Evolutionary conservation across 2,888 invertebrate genomes (phyloP), one percentile per base, ranked within the genome.

Genomic region (Masnerella sp.): DNA sequence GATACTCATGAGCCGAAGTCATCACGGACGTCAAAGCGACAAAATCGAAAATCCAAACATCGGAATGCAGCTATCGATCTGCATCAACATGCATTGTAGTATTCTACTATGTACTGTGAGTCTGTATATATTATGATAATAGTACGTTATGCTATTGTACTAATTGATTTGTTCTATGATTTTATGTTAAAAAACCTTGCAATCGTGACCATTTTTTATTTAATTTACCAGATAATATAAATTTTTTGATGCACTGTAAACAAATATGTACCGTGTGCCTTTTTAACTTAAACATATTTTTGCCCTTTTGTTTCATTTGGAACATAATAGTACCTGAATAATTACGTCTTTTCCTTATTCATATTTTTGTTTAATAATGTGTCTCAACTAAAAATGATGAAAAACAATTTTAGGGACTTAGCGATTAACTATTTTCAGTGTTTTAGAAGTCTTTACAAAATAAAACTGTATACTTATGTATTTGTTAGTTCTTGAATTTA

Each of bases 21-120:
- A 47, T 80, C 81, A 14, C 81, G 85, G 56, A 85, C 82, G 74
- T 79, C 83, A 59, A 85, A 85, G 67, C 81, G 84, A 64, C 84
- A 81, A 73, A 81, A 81, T 74, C 85, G 85, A 58, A 85, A 85
- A 85, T 83, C 84, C 81, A 85, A 85, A 59, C 84, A 85, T 76
- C 83, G 83, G 79, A 82, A 77, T 79, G 9, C 42, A 5, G 20
- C 25, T 30, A 52, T 69, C 3, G 59, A 69, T 61, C 54, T 45
- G 25, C 59, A 61, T 14, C 38, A 59, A 30, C 18, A 61, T 18
- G 5, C 45, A 47, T 54, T 61, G 54, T 69, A 69, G 59, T 69
- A 61, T 68, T 59, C 52, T 59, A 59, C 51, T 49, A 11, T 51
- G 9, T 38, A 47, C 12, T 34, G 49, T 58, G 17, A 58, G 51